Conservation (phyloP, 2,797 vertebrate genomes). For the Sebastes minor region DNA sequence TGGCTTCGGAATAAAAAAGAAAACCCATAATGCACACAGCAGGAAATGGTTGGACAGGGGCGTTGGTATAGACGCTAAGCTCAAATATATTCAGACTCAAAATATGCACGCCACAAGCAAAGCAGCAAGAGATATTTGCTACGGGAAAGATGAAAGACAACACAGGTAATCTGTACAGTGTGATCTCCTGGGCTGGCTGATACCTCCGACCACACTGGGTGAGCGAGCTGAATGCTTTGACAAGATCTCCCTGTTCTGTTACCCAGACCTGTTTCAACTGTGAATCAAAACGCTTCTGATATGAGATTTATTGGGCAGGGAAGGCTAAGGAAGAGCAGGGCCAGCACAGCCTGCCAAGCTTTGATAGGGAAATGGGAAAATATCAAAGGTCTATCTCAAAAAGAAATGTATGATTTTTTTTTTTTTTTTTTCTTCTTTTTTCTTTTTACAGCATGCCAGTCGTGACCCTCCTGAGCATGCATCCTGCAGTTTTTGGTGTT, state of each 20-base stretch:
- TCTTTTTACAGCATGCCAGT: slow-evolving; percentile 22
- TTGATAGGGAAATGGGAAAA: slow-evolving; percentile 72
- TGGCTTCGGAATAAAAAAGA: slow-evolving; percentile 41
- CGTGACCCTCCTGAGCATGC: slow-evolving; percentile 35
- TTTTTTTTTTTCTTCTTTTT: slow-evolving; percentile 3
- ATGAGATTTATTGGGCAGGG: slow-evolving; percentile 67
- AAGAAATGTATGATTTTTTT: slow-evolving; percentile 36
- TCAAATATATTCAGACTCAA: slow-evolving; percentile 53
- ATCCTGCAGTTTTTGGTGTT: slow-evolving; percentile 24
- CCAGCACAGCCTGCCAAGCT: slow-evolving; percentile 55
- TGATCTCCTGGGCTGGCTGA: slow-evolving; percentile 65
- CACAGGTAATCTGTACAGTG: slow-evolving; percentile 65
- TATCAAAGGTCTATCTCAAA: slow-evolving; percentile 69
- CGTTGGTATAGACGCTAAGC: slow-evolving; percentile 20
- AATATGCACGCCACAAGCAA: slow-evolving; percentile 61
- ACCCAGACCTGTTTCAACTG: slow-evolving; percentile 68
- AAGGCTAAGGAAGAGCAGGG: slow-evolving; percentile 53
- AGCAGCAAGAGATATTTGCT: slow-evolving; percentile 58
- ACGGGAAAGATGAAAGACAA: slow-evolving; percentile 65
- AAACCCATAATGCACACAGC: slow-evolving; percentile 40
- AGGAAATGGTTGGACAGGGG: slow-evolving; percentile 23
- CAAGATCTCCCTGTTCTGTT: slow-evolving; percentile 73
- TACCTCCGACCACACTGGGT: slow-evolving; percentile 60
- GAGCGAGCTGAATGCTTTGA: slow-evolving; percentile 69
- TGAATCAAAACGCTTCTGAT: slow-evolving; percentile 75